These are phyloP conservation scores for Resseliella maxima DNA, from an alignment of 2,888 invertebrate genomes.

Conservation along the genomic window DNA sequence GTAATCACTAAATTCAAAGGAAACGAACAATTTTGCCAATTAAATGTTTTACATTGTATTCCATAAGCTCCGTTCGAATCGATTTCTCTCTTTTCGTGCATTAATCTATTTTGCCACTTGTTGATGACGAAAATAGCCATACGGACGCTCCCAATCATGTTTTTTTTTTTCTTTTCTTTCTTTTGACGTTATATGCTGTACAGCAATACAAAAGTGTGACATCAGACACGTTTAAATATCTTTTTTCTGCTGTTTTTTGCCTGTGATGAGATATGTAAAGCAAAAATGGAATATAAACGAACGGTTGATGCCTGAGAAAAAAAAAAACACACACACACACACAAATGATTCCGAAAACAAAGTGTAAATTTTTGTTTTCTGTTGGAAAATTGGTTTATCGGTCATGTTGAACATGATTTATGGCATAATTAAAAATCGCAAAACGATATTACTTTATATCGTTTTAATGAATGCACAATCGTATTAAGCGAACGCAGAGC, in stretches of 20 bases:
- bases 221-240: background rate
- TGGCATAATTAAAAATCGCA: conserved; percentile 27
- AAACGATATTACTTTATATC: conserved; percentile 34
- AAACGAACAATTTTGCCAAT: background rate
- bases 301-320: background rate
- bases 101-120: background rate
- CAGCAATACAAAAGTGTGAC: conserved; percentile 1
- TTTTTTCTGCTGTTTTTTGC: too few species aligned
- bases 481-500: background rate
- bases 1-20: background rate
- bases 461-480: background rate
- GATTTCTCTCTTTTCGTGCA: background rate
- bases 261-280: background rate
- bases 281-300: background rate
- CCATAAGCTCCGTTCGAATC: background rate
- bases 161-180: background rate
- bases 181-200: too few species aligned
- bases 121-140: background rate
- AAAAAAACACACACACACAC: background rate
- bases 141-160: background rate
- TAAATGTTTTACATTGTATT: background rate
- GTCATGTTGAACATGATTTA: conserved; percentile 38
- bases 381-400: conserved; percentile 14
- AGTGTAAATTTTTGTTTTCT: conserved; percentile 2
- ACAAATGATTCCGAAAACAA: background rate